These are phyloP conservation scores for Helostoma temminkii DNA, from an alignment of 2,797 vertebrate genomes.

Conservation along the genomic window DNA sequence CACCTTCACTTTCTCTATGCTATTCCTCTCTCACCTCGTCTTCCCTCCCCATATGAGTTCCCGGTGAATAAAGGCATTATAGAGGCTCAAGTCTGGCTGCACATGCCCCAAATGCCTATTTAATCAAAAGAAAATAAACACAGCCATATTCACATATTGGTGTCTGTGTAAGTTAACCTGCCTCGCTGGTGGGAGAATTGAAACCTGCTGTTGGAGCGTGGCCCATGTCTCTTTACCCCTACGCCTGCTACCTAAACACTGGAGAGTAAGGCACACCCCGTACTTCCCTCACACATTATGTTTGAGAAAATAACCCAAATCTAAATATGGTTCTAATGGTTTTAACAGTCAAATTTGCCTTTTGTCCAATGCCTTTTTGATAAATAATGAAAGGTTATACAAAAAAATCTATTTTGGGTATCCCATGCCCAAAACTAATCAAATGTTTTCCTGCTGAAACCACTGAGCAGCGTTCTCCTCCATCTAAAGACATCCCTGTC, in stretches of 20 bases:
- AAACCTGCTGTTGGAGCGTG: conserved; percentile 77
- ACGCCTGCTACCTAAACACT: conserved; percentile 74
- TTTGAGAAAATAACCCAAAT: conserved; percentile 43
- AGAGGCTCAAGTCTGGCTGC: conserved; percentile 66
- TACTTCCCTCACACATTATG: conserved; percentile 19
- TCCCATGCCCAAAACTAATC: conserved; percentile 15
- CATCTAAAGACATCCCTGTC: conserved; percentile 32
- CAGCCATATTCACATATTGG: conserved; percentile 66
- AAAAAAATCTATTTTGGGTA: conserved; percentile 34
- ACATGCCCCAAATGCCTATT: conserved; percentile 82
- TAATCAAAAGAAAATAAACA: conserved; percentile 87
- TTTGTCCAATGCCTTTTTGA: background rate
- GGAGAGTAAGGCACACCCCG: conserved; percentile 53
- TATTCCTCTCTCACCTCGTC: conserved; percentile 32
- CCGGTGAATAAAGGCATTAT: conserved; percentile 69
- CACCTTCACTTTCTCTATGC: conserved; percentile 27
- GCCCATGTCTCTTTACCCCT: conserved; percentile 45
- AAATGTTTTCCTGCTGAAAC: conserved; percentile 20
- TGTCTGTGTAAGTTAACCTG: conserved; percentile 73
- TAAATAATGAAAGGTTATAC: conserved; percentile 34
- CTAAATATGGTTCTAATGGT: conserved; percentile 27
- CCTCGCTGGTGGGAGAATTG: conserved; percentile 67
- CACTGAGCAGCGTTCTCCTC: conserved; percentile 1
- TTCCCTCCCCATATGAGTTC: conserved; percentile 12
- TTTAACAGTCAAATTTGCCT: conserved; percentile 13